Evolutionary conservation across 1,140 invertebrate species (phyloP).

Genomic region (Aphelenchoides avenae): DNA sequence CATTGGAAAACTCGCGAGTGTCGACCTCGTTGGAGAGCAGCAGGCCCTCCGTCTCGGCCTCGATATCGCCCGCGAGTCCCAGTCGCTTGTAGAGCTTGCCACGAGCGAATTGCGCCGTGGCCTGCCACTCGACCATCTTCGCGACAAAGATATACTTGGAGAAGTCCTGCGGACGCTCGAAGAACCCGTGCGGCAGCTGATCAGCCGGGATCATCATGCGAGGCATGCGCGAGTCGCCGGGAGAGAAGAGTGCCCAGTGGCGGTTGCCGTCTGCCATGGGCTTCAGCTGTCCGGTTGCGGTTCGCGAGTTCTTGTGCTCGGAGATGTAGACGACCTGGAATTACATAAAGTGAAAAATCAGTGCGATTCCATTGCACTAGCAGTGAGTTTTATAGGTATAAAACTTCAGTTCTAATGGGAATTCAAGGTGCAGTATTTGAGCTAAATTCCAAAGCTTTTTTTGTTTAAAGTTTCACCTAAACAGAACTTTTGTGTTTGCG

Average conservation of each 20-base stretch:
- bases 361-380: background rate
- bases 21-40: constrained; percentile 74
- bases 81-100: constrained; percentile 69
- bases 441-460: too few species aligned
- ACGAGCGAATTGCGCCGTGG: constrained; percentile 32
- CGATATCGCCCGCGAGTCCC: constrained; percentile 71
- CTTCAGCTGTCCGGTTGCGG: constrained; percentile 68
- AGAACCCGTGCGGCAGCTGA: constrained; percentile 49
- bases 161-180: constrained; percentile 40
- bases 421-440: too few species aligned
- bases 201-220: constrained; percentile 68
- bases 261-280: constrained; percentile 66
- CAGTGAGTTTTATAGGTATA: background rate
- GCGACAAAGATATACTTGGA: constrained; percentile 38
- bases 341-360: background rate
- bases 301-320: constrained; percentile 8
- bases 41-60: constrained; percentile 73
- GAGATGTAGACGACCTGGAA: constrained; percentile 58
- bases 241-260: constrained; percentile 67
- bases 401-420: too few species aligned
- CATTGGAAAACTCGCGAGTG: constrained; percentile 67
- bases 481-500: too few species aligned
- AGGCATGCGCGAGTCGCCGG: constrained; percentile 72
- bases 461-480: too few species aligned
- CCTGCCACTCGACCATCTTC: constrained; percentile 30